phyloP scores from a whole-genome alignment of 2,113 vertebrate species.

The Lophochroa leadbeateri region DNA sequence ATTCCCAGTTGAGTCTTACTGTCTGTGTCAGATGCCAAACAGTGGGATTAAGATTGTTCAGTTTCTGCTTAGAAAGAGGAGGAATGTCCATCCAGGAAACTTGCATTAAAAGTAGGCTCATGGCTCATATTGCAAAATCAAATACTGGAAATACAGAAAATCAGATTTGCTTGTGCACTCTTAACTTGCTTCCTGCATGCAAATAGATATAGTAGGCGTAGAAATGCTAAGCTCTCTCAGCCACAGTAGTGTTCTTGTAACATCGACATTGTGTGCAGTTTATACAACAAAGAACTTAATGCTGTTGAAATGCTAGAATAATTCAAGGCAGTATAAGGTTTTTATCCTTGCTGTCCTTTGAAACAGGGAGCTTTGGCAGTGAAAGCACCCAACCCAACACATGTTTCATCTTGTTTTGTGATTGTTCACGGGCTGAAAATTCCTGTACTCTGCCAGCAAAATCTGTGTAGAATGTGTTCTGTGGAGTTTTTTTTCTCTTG shows the following conservation, averaged over 20 bases:
- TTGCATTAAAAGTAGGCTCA: not conserved
- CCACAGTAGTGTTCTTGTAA: not conserved
- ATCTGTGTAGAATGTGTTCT: rapidly evolving
- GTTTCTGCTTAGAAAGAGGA: not conserved
- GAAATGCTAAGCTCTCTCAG: not conserved
- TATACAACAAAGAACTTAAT: rapidly evolving
- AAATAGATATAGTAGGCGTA: not conserved
- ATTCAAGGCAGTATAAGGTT: not conserved
- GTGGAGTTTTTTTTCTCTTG: not conserved
- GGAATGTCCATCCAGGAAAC: constrained; percentile 7
- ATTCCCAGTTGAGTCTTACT: not conserved
- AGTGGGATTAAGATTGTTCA: not conserved
- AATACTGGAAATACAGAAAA: not conserved
- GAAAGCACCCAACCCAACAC: not conserved
- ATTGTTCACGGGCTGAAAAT: not conserved
- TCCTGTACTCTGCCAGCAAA: not conserved
- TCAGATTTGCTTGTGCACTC: not conserved
- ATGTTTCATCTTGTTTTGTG: not conserved
- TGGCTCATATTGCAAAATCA: not conserved
- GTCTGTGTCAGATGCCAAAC: not conserved
- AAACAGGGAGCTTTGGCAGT: not conserved
- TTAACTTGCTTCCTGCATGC: not conserved
- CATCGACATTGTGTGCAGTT: rapidly evolving
- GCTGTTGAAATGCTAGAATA: not conserved
- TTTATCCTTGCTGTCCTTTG: not conserved